Conservation (phyloP, 2,888 invertebrate species). For the Scrobipalpa atriplicella region DNA sequence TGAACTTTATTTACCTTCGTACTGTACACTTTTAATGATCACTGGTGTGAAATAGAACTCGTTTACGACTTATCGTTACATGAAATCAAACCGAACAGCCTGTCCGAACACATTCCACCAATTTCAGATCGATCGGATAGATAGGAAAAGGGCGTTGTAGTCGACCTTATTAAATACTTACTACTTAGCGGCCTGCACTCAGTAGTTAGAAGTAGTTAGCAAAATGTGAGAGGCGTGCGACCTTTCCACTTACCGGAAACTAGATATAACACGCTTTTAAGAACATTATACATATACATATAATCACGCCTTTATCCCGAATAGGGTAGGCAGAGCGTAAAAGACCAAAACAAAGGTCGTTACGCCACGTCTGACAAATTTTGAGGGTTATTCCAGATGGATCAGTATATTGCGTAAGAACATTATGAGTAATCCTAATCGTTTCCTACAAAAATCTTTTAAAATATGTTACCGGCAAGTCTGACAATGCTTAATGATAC, state of each 20-base stretch:
- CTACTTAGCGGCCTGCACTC: neutral
- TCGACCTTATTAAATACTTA: constrained; percentile 12
- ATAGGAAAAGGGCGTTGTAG: neutral
- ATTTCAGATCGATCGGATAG: constrained; percentile 1
- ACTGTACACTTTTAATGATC: neutral
- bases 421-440: neutral
- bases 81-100: neutral
- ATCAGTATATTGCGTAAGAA: too few relatives aligned
- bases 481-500: too few relatives aligned
- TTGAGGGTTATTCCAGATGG: too few relatives aligned
- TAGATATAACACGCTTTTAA: neutral
- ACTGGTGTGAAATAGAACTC: neutral
- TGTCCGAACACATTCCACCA: constrained; percentile 3
- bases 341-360: too few relatives aligned
- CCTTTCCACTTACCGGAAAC: constrained; percentile 11
- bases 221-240: constrained; percentile 13
- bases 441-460: neutral
- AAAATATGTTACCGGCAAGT: neutral
- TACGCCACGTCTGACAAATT: too few relatives aligned
- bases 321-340: too few relatives aligned
- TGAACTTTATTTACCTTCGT: constrained; percentile 2
- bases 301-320: too few relatives aligned
- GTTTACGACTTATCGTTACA: constrained; percentile 3
- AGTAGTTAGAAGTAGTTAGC: constrained; percentile 14
- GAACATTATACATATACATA: too few relatives aligned